Evolutionary conservation across 1,140 invertebrate genomes (phyloP).

Genomic region (Heliconius himera): DNA sequence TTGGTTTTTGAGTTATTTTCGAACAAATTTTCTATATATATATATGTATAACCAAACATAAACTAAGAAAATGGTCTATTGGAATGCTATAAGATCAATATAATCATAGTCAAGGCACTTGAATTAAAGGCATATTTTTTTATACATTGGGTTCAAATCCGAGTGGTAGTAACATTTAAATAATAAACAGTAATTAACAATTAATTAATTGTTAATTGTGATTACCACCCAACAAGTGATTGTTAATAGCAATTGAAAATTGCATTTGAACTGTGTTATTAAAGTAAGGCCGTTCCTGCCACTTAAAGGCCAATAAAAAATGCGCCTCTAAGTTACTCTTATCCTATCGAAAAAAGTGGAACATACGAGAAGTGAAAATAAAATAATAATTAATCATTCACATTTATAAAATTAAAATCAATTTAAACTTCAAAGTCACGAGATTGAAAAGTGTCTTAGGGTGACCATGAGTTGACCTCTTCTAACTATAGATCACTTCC

Average conservation of each 20-base stretch:
- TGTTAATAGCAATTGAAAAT: too few species aligned
- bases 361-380: background rate
- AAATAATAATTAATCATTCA: background rate
- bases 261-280: too few species aligned
- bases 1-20: constrained; percentile 3
- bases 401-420: background rate
- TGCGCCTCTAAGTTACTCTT: too few species aligned
- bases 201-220: too few species aligned
- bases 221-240: too few species aligned
- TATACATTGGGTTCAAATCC: too few species aligned
- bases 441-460: background rate
- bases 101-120: too few species aligned
- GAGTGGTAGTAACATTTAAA: too few species aligned
- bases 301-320: background rate
- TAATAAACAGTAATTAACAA: too few species aligned
- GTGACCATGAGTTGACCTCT: constrained; percentile 7
- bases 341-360: background rate
- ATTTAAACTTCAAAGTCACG: background rate
- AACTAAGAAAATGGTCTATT: background rate
- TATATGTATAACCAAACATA: too few species aligned
- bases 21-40: background rate
- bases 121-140: too few species aligned
- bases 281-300: too few species aligned
- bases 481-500: constrained; percentile 11
- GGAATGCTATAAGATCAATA: background rate